Evolutionary conservation across 2,797 vertebrate species (phyloP).

Genomic region (Graptemys geographica): DNA sequence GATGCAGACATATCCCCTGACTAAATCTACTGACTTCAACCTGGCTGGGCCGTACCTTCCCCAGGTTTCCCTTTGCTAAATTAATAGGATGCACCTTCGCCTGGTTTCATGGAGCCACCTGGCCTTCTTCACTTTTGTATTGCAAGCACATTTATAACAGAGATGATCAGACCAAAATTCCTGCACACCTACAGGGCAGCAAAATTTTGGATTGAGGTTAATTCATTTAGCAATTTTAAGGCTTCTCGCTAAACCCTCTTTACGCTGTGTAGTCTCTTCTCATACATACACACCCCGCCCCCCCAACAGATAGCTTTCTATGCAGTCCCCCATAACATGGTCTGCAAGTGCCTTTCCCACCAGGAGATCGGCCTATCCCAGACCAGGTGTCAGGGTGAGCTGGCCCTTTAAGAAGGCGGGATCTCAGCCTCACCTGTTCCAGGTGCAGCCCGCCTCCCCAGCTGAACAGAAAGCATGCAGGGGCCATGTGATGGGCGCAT

Average conservation of each 20-base stretch:
- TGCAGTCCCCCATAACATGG: neutral
- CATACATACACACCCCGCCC: too few species aligned
- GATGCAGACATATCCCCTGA: neutral
- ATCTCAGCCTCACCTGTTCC: neutral
- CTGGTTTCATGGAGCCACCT: neutral
- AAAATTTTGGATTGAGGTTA: too few species aligned
- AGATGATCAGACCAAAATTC: neutral
- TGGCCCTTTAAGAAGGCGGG: neutral
- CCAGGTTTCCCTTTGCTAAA: too few species aligned
- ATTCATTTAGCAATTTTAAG: too few species aligned
- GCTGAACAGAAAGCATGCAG: neutral
- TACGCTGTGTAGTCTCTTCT: too few species aligned
- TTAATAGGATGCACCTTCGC: too few species aligned
- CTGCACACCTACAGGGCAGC: neutral
- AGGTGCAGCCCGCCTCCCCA: neutral
- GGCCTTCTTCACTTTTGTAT: neutral
- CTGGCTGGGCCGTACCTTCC: neutral
- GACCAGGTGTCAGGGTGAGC: too few species aligned
- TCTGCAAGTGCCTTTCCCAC: neutral
- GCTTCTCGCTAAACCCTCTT: neutral
- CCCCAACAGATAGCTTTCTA: neutral
- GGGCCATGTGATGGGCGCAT: neutral
- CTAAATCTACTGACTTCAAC: too few species aligned
- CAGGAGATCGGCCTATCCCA: neutral
- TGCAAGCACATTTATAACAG: neutral